phyloP scores from a whole-genome alignment of 2,888 invertebrate genomes.

The Watsonalla binaria region DNA sequence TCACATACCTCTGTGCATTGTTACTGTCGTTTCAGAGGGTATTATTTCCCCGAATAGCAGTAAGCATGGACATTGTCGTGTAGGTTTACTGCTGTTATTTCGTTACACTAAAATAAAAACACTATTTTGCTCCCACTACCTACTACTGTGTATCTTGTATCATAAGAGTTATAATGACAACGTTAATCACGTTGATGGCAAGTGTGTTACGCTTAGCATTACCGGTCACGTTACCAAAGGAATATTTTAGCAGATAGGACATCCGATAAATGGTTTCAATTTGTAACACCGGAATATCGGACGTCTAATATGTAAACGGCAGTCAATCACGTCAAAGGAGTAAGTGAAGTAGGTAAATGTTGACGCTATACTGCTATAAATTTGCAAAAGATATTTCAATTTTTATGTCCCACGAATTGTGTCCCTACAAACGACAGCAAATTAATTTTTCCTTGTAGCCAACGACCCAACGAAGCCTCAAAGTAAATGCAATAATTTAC shows the following conservation, averaged over 20 bases:
- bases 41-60: no score
- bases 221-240: background rate
- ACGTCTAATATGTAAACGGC: background rate
- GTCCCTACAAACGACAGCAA: background rate
- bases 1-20: background rate
- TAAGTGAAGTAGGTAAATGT: background rate
- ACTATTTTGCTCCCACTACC: no score
- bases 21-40: background rate
- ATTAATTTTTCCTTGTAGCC: background rate
- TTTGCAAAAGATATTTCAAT: background rate
- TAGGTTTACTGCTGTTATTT: no score
- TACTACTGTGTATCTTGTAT: no score
- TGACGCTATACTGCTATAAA: background rate
- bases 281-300: background rate
- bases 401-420: no score
- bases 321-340: background rate
- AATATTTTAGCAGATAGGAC: background rate
- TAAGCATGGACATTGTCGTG: no score
- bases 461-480: no score
- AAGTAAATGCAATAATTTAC: no score
- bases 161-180: no score
- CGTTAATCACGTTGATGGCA: no score
- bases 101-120: no score
- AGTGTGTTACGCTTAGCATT: no score
- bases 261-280: background rate